Conservation (phyloP, 2,888 invertebrate genomes). For the Pelosia muscerda region DNA sequence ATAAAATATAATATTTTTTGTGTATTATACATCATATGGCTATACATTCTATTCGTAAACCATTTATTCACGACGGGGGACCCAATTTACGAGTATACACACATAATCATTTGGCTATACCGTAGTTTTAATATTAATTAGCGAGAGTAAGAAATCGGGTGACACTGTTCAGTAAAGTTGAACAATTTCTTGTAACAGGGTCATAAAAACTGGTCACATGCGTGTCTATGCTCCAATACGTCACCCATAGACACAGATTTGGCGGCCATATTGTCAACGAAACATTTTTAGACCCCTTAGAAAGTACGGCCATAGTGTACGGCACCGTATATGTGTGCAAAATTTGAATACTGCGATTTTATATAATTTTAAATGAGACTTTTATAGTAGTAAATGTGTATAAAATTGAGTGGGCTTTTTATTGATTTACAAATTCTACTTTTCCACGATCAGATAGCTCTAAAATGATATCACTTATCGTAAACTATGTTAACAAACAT, state of each 20-base stretch:
- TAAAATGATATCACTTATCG: not conserved
- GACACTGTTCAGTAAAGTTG: conserved; percentile 29
- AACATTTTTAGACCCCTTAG: conserved; percentile 29
- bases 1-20: not conserved
- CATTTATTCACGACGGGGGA: conserved; percentile 37
- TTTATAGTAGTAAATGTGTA: conserved; percentile 15
- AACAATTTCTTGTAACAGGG: conserved; percentile 23
- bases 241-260: conserved; percentile 24
- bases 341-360: conserved; percentile 21
- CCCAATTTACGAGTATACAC: conserved; percentile 16
- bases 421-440: not conserved
- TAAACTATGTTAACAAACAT: not conserved
- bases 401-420: conserved; percentile 8
- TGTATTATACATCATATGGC: not conserved
- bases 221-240: conserved; percentile 19
- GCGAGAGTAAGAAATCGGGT: conserved; percentile 46
- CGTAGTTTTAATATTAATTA: conserved; percentile 48
- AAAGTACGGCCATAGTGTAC: conserved; percentile 36
- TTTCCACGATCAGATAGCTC: not conserved
- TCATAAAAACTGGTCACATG: conserved; percentile 20
- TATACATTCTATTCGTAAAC: conserved; percentile 14
- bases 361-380: conserved; percentile 18
- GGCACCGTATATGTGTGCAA: conserved; percentile 21
- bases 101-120: conserved; percentile 36
- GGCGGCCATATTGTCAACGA: conserved; percentile 19